Conservation (phyloP, 2,113 vertebrate genomes). For the Platycercus adscitus region DNA sequence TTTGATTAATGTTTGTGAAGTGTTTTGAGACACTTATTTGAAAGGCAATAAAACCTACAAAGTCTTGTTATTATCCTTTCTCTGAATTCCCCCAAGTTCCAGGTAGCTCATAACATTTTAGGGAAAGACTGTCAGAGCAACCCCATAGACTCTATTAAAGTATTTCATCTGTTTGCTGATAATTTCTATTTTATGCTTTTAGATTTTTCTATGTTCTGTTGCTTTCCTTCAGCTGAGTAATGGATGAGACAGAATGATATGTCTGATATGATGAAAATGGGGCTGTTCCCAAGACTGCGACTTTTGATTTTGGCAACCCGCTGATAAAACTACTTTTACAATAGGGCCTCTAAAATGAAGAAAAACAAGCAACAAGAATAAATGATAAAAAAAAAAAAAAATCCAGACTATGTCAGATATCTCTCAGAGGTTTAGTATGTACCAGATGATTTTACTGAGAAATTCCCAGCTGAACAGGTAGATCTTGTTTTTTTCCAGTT, state of each 20-base stretch:
- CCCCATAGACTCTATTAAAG: neutral
- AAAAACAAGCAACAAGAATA: neutral
- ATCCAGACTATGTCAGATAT: neutral
- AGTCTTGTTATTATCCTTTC: slow-evolving; percentile 7
- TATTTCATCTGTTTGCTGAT: neutral
- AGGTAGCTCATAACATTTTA: slow-evolving; percentile 27
- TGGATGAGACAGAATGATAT: neutral
- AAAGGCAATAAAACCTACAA: slow-evolving; percentile 42
- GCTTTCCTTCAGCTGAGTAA: neutral
- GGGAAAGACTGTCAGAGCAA: slow-evolving; percentile 27
- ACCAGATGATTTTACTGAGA: neutral
- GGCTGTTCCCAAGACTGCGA: neutral
- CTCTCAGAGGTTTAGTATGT: neutral
- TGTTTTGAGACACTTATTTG: slow-evolving; percentile 34
- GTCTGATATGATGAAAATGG: neutral
- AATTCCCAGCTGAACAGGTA: neutral
- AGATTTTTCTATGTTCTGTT: neutral
- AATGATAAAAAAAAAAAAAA: neutral
- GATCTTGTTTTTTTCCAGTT: neutral
- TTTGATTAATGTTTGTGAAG: slow-evolving; percentile 30
- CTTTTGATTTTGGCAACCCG: neutral
- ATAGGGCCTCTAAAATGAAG: neutral
- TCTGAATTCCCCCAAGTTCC: slow-evolving; percentile 38
- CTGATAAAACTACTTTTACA: neutral
- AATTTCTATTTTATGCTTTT: slow-evolving; percentile 4